Evolutionary conservation across 2,888 invertebrate species (phyloP).

Genomic region (Cremastinae sp.): DNA sequence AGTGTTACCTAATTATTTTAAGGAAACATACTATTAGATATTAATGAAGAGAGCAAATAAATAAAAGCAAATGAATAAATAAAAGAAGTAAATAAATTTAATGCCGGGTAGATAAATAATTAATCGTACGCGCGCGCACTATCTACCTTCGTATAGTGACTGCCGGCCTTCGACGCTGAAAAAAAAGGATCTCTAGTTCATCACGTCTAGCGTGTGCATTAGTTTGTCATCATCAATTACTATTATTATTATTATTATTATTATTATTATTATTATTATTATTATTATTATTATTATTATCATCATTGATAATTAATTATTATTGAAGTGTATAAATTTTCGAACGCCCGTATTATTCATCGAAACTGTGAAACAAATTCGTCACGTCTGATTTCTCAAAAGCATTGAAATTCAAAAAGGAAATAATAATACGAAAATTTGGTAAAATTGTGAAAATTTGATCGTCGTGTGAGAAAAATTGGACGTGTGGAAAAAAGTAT

Average conservation of each 20-base stretch:
- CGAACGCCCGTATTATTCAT: constrained; percentile 41
- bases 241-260: no score
- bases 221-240: constrained; percentile 65
- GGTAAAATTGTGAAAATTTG: constrained; percentile 16
- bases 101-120: constrained; percentile 42
- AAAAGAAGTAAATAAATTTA: constrained; percentile 68
- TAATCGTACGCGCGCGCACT: constrained; percentile 67
- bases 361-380: constrained; percentile 47
- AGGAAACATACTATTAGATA: constrained; percentile 72
- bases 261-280: no score
- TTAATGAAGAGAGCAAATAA: constrained; percentile 46
- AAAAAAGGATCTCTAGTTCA: constrained; percentile 70
- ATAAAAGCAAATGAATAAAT: no score
- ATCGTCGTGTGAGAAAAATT: constrained; percentile 67
- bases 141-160: constrained; percentile 71
- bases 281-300: no score
- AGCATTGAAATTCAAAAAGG: constrained; percentile 32
- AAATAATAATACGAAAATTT: constrained; percentile 25
- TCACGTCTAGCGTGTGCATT: constrained; percentile 66
- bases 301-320: constrained; percentile 52
- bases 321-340: constrained; percentile 57
- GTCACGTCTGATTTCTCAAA: constrained; percentile 5
- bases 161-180: constrained; percentile 66
- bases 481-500: constrained; percentile 71
- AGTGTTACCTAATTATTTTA: constrained; percentile 77